These are phyloP conservation scores for Parnassius orleans DNA, from an alignment of 2,888 invertebrate genomes.

Conservation along the genomic window DNA sequence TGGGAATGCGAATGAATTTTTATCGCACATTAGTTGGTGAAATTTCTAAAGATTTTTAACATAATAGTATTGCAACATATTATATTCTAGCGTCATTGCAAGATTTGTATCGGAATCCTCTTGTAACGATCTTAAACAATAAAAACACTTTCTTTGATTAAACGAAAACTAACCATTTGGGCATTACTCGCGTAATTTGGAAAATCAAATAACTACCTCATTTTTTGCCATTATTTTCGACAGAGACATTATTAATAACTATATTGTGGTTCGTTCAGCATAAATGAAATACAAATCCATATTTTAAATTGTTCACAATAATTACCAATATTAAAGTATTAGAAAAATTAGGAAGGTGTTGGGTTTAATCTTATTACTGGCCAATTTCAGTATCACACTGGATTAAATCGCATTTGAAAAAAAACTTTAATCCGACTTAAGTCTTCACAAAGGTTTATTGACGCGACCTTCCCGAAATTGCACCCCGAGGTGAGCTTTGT, in stretches of 20 bases:
- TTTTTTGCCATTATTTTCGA: not conserved
- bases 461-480: constrained; percentile 37
- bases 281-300: not conserved
- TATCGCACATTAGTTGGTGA: no score
- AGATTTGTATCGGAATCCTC: no score
- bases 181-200: no score
- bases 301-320: not conserved
- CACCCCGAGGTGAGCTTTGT: constrained; percentile 35
- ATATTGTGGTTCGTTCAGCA: not conserved
- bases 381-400: constrained; percentile 7
- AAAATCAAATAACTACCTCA: not conserved
- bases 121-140: no score
- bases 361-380: constrained; percentile 19
- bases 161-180: no score
- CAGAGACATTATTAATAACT: not conserved
- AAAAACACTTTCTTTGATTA: no score
- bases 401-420: constrained; percentile 15
- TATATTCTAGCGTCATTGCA: no score
- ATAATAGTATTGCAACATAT: no score
- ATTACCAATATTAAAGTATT: not conserved
- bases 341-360: not conserved
- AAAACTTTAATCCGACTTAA: constrained; percentile 21
- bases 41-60: no score
- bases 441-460: constrained; percentile 15
- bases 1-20: no score